phyloP scores from a whole-genome alignment of 23 tunicate species.

The Corella eumyota region DNA sequence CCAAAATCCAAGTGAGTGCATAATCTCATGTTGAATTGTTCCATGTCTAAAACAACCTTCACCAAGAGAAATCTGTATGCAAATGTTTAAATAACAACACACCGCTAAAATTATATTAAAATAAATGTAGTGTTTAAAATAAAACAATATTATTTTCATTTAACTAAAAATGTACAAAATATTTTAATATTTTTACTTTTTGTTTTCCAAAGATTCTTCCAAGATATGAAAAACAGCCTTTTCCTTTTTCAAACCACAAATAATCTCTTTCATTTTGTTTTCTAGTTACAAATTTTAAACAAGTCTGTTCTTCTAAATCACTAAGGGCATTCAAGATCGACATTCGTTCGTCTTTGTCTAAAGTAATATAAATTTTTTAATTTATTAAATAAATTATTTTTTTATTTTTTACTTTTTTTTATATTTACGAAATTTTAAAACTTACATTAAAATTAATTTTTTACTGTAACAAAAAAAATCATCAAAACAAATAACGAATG shows the following conservation, averaged over 20 bases:
- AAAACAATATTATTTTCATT: not conserved
- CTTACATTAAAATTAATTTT: too few relatives aligned
- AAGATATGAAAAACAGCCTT: constrained; percentile 58
- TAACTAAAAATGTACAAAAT: not conserved
- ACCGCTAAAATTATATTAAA: too few relatives aligned
- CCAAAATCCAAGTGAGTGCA: constrained; percentile 59
- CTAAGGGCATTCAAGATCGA: constrained; percentile 17
- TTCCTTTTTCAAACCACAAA: constrained; percentile 31
- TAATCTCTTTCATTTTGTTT: constrained; percentile 5
- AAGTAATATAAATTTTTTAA: too few relatives aligned
- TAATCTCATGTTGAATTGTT: constrained; percentile 28
- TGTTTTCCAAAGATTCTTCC: constrained; percentile 16
- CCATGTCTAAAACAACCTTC: constrained; percentile 30
- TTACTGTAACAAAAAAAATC: too few relatives aligned
- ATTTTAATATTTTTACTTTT: constrained; percentile 10
- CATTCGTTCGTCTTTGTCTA: constrained; percentile 2
- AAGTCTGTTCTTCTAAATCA: constrained; percentile 15
- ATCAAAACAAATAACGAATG: too few relatives aligned
- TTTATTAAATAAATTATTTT: too few relatives aligned
- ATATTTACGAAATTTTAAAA: too few relatives aligned
- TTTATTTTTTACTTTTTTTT: too few relatives aligned
- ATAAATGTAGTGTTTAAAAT: too few relatives aligned
- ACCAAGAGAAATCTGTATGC: constrained; percentile 36
- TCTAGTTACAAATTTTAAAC: constrained; percentile 2
- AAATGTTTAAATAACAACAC: not conserved